phyloP scores from a whole-genome alignment of 1,140 invertebrate species.

The Meloidogyne chitwoodi region DNA sequence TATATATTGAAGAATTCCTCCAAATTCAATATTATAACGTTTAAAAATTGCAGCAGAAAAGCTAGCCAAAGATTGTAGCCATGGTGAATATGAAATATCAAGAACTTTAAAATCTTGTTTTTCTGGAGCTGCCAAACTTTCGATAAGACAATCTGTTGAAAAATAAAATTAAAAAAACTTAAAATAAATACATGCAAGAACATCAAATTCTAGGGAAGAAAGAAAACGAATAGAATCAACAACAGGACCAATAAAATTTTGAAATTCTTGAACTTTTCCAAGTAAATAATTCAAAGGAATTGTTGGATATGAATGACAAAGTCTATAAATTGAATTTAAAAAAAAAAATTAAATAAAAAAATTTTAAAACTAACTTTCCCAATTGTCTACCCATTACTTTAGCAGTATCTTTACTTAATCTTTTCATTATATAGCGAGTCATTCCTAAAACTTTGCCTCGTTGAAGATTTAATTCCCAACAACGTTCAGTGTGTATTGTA shows the following conservation, averaged over 20 bases:
- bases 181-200: conserved; percentile 73
- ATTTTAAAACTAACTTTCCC: conserved; percentile 70
- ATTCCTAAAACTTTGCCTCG: conserved; percentile 80
- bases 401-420: conserved; percentile 95
- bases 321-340: conserved; percentile 23
- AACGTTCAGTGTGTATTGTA: conserved; percentile 78
- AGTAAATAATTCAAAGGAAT: conserved; percentile 90
- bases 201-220: conserved; percentile 89
- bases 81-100: conserved; percentile 85
- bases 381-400: conserved; percentile 89
- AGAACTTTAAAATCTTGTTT: conserved; percentile 78
- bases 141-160: conserved; percentile 76
- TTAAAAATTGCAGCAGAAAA: conserved; percentile 93
- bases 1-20: conserved; percentile 89
- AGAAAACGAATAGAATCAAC: conserved; percentile 96
- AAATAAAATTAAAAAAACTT: neutral
- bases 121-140: conserved; percentile 73
- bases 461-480: conserved; percentile 72
- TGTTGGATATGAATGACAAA: conserved; percentile 89
- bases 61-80: conserved; percentile 86
- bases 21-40: conserved; percentile 92
- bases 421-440: conserved; percentile 92
- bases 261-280: conserved; percentile 89
- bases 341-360: neutral
- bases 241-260: conserved; percentile 89